phyloP scores from a whole-genome alignment of 1,140 invertebrate genomes.

The Argopecten irradians region DNA sequence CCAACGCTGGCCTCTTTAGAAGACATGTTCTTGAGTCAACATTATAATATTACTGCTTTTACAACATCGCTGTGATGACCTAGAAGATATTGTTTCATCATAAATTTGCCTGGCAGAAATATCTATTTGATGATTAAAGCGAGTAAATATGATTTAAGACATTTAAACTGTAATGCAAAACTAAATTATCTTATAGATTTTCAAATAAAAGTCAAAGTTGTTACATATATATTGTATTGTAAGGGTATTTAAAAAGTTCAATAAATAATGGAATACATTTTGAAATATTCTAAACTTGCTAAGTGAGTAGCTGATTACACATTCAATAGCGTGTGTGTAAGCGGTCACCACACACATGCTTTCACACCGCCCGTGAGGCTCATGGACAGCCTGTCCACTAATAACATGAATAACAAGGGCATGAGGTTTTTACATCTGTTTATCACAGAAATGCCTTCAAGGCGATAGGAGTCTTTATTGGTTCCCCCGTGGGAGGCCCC shows the following conservation, averaged over 20 bases:
- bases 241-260: not conserved
- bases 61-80: not conserved
- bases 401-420: not conserved
- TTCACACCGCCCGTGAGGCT: not conserved
- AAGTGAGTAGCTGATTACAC: not conserved
- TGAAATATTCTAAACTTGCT: not conserved
- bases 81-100: not conserved
- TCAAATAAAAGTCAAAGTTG: not conserved
- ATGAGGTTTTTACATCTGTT: conserved; percentile 16
- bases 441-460: not conserved
- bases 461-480: not conserved
- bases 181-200: not conserved
- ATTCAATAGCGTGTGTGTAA: not conserved
- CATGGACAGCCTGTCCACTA: not conserved
- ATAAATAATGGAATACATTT: not conserved
- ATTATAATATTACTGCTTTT: not conserved
- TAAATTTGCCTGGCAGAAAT: not conserved
- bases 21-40: conserved; percentile 1
- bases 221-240: not conserved
- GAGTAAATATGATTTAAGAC: not conserved
- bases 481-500: not conserved
- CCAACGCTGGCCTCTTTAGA: not conserved
- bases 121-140: not conserved
- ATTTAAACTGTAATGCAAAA: not conserved
- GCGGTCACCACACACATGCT: not conserved